Conservation (phyloP, 2,113 vertebrate species). For the Tonatia bakeri region DNA sequence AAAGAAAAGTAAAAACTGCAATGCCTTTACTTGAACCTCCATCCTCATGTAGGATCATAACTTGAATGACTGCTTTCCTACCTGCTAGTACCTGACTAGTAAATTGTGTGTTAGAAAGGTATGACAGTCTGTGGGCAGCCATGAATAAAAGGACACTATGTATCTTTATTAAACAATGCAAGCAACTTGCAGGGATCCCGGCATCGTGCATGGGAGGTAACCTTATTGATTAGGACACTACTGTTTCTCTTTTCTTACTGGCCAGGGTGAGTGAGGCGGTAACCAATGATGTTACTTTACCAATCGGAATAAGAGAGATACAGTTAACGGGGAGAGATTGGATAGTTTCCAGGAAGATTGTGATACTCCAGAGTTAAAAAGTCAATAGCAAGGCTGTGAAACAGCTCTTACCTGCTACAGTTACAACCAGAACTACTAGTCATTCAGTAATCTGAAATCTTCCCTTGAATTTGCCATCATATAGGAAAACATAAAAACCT, state of each 20-base stretch:
- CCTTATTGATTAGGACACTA: too few relatives aligned
- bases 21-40: background rate
- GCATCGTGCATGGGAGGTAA: rapidly evolving
- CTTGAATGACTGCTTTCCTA: background rate
- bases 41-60: background rate
- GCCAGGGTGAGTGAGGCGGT: background rate
- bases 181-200: background rate
- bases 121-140: rapidly evolving
- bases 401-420: background rate
- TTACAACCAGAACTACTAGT: background rate
- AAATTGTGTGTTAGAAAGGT: background rate
- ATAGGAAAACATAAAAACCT: conserved; percentile 8
- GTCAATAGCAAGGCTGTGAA: background rate
- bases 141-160: background rate
- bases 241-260: background rate
- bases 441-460: conserved; percentile 14
- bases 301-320: background rate
- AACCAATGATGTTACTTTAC: background rate
- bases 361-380: background rate
- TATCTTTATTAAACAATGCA: background rate
- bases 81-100: background rate
- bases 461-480: conserved; percentile 4
- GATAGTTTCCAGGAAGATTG: background rate
- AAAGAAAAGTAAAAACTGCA: background rate
- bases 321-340: background rate